Conservation (phyloP, 2,113 vertebrate species). For the Notarius quadriscutis region DNA sequence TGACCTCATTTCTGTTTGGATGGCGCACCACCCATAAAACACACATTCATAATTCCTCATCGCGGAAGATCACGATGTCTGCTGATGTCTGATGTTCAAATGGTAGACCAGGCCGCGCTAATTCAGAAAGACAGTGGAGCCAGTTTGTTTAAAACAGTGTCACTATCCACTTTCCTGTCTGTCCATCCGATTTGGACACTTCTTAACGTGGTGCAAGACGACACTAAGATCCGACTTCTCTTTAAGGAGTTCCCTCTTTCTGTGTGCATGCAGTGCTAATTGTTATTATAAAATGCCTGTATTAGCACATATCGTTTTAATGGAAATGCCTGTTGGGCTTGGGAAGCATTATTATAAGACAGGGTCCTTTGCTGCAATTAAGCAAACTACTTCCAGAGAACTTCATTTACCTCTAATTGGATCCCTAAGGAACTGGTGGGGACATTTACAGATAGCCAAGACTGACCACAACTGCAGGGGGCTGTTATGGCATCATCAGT, state of each 20-base stretch:
- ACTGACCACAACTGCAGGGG: slow-evolving; percentile 12
- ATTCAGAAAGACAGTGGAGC: slow-evolving; percentile 34
- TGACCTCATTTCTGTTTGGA: slow-evolving; percentile 39
- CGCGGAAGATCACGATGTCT: not conserved
- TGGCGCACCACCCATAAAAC: slow-evolving; percentile 30
- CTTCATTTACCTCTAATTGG: slow-evolving; percentile 18
- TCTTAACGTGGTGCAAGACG: not conserved
- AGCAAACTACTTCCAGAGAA: slow-evolving; percentile 52
- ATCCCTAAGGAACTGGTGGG: slow-evolving; percentile 18
- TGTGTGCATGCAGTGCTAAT: not conserved
- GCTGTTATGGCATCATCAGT: slow-evolving; percentile 10
- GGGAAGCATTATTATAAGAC: slow-evolving; percentile 34
- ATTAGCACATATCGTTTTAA: not conserved
- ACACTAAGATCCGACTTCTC: not conserved
- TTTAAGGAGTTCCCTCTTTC: not conserved
- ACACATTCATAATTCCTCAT: slow-evolving; percentile 27
- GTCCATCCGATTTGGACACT: not conserved
- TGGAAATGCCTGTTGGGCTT: slow-evolving; percentile 6
- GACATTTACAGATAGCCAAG: slow-evolving; percentile 29
- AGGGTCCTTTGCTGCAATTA: slow-evolving; percentile 38
- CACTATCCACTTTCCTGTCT: slow-evolving; percentile 8
- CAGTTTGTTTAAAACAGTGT: slow-evolving; percentile 40
- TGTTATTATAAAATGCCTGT: not conserved
- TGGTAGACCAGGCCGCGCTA: slow-evolving; percentile 1
- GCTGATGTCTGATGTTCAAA: not conserved